Conservation (phyloP, 1,140 invertebrate genomes). For the Drosophila rufa region DNA sequence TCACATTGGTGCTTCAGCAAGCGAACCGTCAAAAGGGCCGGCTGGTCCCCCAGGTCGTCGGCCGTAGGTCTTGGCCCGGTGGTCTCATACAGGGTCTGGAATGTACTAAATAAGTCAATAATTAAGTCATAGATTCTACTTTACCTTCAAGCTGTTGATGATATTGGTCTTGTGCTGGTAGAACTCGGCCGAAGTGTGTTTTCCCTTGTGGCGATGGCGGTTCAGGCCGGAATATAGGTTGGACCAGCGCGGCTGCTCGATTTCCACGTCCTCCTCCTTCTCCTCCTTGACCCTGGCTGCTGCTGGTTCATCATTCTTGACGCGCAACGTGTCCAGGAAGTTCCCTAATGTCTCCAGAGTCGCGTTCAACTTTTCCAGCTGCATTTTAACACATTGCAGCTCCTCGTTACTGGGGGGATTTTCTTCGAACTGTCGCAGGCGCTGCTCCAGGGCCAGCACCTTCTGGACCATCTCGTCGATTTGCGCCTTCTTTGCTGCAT, state of each 20-base stretch:
- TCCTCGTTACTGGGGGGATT: neutral
- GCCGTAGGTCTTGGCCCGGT: neutral
- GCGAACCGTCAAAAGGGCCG: conserved; percentile 25
- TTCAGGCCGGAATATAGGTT: conserved; percentile 44
- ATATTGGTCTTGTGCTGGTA: conserved; percentile 51
- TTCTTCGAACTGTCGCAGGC: conserved; percentile 1
- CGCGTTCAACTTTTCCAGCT: conserved; percentile 5
- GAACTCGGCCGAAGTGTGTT: conserved; percentile 30
- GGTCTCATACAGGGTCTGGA: conserved; percentile 44
- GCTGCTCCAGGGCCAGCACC: conserved; percentile 22
- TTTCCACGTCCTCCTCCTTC: neutral
- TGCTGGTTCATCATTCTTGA: conserved; percentile 3
- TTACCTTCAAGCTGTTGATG: conserved; percentile 49
- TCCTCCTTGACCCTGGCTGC: neutral
- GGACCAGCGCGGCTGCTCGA: conserved; percentile 32
- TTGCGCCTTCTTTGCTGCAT: conserved; percentile 23
- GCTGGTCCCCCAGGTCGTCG: conserved; percentile 28
- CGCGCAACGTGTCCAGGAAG: conserved; percentile 35
- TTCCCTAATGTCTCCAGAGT: conserved; percentile 11
- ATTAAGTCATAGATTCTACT: neutral
- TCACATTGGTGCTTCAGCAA: conserved; percentile 46
- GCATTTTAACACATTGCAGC: neutral
- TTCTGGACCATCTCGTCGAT: conserved; percentile 31
- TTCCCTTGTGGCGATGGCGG: conserved; percentile 26
- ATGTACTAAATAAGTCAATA: neutral